Evolutionary conservation across 2,888 invertebrate species (phyloP).

Genomic region (Chalcosyrphus nemorum): DNA sequence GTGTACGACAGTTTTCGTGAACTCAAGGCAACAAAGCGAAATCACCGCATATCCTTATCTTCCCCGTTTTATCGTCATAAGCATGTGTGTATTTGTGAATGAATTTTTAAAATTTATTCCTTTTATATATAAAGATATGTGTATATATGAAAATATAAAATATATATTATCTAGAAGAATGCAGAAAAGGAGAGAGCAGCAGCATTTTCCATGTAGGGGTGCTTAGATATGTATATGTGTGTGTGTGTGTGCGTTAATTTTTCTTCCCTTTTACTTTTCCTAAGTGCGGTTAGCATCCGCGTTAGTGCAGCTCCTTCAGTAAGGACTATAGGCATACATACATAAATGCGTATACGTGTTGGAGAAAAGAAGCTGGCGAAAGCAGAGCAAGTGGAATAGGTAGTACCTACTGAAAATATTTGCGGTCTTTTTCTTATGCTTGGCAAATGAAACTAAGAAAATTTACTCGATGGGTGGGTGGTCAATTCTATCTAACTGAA

Average conservation of each 20-base stretch:
- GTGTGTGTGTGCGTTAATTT: slow-evolving; percentile 37
- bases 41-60: slow-evolving; percentile 1
- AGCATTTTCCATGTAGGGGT: neutral
- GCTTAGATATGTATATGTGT: too few species aligned
- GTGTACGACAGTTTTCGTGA: slow-evolving; percentile 8
- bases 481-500: neutral
- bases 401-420: neutral
- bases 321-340: slow-evolving; percentile 4
- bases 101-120: neutral
- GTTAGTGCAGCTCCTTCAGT: slow-evolving; percentile 22
- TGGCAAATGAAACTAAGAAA: slow-evolving; percentile 24
- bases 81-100: slow-evolving; percentile 13
- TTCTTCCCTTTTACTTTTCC: slow-evolving; percentile 8
- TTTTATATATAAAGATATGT: neutral
- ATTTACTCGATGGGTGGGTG: slow-evolving; percentile 9
- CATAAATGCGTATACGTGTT: neutral
- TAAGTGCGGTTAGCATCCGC: slow-evolving; percentile 7
- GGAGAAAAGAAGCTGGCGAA: slow-evolving; percentile 20
- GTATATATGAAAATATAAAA: slow-evolving; percentile 17
- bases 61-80: slow-evolving; percentile 13
- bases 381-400: slow-evolving; percentile 32
- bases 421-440: slow-evolving; percentile 32
- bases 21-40: slow-evolving; percentile 6
- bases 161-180: slow-evolving; percentile 18
- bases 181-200: slow-evolving; percentile 14